phyloP scores from a whole-genome alignment of 2,797 vertebrate genomes.

The Neosilurus hyrtlii region DNA sequence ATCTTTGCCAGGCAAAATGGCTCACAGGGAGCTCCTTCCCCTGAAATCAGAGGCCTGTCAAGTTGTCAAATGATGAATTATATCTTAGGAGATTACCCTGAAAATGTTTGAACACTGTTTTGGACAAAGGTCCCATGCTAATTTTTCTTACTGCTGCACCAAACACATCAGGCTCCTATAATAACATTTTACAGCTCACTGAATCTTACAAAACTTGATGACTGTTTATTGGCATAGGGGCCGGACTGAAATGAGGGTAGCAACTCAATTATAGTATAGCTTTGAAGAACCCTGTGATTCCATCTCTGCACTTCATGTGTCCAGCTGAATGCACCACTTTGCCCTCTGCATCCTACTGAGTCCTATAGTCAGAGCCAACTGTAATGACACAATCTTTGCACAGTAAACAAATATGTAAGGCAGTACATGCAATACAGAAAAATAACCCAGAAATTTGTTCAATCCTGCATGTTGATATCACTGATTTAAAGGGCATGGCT shows the following conservation, averaged over 20 bases:
- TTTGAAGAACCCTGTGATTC: constrained; percentile 8
- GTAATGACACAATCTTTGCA: constrained; percentile 1
- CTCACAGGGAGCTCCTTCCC: background rate
- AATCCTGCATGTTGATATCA: background rate
- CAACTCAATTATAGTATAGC: constrained; percentile 19
- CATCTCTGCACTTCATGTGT: background rate
- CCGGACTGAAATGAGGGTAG: constrained; percentile 11
- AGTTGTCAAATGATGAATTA: background rate
- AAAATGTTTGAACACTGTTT: constrained; percentile 3
- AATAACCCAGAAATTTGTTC: background rate
- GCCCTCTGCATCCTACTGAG: background rate
- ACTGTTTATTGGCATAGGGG: constrained; percentile 3
- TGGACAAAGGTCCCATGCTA: constrained; percentile 7
- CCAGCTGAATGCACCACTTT: background rate
- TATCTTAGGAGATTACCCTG: background rate
- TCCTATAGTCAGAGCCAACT: background rate
- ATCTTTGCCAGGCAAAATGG: background rate
- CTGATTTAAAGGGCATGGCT: background rate
- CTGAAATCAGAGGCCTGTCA: constrained; percentile 6
- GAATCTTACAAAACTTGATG: constrained; percentile 15
- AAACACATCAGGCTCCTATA: constrained; percentile 4
- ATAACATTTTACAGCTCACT: constrained; percentile 19
- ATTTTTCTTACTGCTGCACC: background rate
- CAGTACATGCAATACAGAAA: background rate
- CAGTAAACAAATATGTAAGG: background rate